A percentile compares a stretch with the other conserved stretches of the same genome.
These are phyloP conservation scores for Notolepis coatsorum DNA, from an alignment of 2,797 vertebrate genomes.

Conservation along the genomic window DNA sequence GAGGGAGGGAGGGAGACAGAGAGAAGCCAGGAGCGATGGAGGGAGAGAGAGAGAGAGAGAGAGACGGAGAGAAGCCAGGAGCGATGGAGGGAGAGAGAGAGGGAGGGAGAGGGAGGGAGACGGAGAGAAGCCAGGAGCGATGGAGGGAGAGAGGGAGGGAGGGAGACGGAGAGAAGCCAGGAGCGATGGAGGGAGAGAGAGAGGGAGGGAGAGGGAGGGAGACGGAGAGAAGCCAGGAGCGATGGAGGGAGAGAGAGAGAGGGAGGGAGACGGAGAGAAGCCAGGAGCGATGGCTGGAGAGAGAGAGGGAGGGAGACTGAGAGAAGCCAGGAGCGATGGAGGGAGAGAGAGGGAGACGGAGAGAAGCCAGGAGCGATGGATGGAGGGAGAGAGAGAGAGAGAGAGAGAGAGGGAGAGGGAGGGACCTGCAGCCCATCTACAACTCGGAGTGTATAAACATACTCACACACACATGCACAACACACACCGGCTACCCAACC, in stretches of 20 bases:
- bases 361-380: too few relatives aligned
- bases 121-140: not conserved
- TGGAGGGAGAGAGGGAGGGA: not conserved
- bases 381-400: not conserved
- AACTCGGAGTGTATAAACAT: conserved; percentile 15
- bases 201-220: conserved; percentile 6
- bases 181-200: too few relatives aligned
- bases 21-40: too few relatives aligned
- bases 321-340: too few relatives aligned
- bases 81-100: not conserved
- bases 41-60: conserved; percentile 26
- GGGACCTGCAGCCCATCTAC: not conserved
- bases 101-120: conserved; percentile 3
- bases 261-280: too few relatives aligned
- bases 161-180: too few relatives aligned
- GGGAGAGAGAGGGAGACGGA: not conserved
- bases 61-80: too few relatives aligned
- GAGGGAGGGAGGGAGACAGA: too few relatives aligned
- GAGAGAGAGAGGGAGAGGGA: not conserved
- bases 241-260: too few relatives aligned
- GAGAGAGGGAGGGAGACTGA: conserved; percentile 23
- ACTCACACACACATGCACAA: conserved; percentile 44
- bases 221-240: conserved; percentile 19
- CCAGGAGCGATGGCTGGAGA: too few relatives aligned
- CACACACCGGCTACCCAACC: conserved; percentile 17